phyloP scores from a whole-genome alignment of 2,113 vertebrate species.

The Aphyosemion australe region DNA sequence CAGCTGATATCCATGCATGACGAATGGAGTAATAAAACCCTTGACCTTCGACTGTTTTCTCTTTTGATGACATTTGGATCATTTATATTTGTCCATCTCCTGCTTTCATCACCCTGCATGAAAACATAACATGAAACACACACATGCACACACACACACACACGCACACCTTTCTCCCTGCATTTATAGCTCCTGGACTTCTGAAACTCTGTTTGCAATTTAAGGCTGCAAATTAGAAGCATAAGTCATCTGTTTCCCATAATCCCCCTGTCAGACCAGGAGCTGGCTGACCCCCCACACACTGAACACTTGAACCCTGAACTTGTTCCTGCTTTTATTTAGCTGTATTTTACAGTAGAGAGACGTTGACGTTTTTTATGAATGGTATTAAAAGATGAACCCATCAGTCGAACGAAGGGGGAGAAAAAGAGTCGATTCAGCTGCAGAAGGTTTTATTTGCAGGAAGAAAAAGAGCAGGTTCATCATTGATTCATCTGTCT shows the following conservation, averaged over 20 bases:
- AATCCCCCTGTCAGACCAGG: constrained; percentile 95
- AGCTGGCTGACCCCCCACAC: constrained; percentile 67
- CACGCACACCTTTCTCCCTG: constrained; percentile 78
- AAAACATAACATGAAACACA: constrained; percentile 55
- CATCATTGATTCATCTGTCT: constrained; percentile 30
- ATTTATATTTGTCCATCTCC: constrained; percentile 11
- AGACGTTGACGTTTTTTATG: neutral
- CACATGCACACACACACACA: constrained; percentile 15
- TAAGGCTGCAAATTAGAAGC: constrained; percentile 98
- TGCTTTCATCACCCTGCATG: neutral
- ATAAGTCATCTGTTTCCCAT: constrained; percentile 99
- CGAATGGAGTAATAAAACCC: too few species aligned
- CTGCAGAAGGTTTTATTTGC: constrained; percentile 1
- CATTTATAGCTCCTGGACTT: constrained; percentile 93
- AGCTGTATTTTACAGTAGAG: neutral
- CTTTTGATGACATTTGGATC: neutral
- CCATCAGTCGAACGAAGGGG: neutral
- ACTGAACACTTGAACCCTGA: constrained; percentile 6
- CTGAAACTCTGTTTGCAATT: constrained; percentile 99
- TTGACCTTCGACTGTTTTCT: constrained; percentile 7
- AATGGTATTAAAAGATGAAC: neutral
- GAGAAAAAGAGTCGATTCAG: constrained; percentile 17
- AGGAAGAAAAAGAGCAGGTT: neutral
- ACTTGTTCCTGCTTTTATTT: constrained; percentile 1
- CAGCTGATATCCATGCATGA: too few species aligned